Evolutionary conservation across 2,113 vertebrate species (phyloP).

Genomic region (Hiodon alosoides): DNA sequence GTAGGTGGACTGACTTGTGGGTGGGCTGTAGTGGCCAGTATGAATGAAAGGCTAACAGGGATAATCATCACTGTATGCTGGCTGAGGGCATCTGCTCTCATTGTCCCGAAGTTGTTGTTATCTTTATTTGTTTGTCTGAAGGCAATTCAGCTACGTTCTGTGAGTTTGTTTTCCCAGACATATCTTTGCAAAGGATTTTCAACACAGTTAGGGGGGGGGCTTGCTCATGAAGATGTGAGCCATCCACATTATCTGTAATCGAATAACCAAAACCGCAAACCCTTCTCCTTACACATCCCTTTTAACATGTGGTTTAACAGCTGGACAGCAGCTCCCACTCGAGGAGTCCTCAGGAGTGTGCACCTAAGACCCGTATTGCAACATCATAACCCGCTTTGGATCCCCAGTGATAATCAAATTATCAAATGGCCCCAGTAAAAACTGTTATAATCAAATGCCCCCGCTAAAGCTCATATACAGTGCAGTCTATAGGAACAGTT

Average conservation of each 20-base stretch:
- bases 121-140: background rate
- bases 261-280: background rate
- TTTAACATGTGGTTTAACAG: background rate
- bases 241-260: background rate
- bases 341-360: background rate
- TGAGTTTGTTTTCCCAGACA: background rate
- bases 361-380: background rate
- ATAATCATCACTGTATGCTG: conserved; percentile 23
- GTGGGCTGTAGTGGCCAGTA: conserved; percentile 33
- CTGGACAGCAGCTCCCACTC: background rate
- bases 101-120: background rate
- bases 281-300: background rate
- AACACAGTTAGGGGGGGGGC: background rate
- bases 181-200: background rate
- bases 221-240: background rate
- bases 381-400: background rate
- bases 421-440: too few species aligned
- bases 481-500: too few species aligned
- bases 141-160: background rate
- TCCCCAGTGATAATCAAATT: too few species aligned
- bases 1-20: conserved; percentile 44
- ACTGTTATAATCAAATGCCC: too few species aligned
- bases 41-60: conserved; percentile 33
- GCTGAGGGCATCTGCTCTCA: background rate
- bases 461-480: too few species aligned